A percentile compares a stretch with the other conserved stretches of the same genome.
These are phyloP conservation scores for Hemistola chrysoprasaria DNA, from an alignment of 2,888 invertebrate genomes.

Conservation along the genomic window DNA sequence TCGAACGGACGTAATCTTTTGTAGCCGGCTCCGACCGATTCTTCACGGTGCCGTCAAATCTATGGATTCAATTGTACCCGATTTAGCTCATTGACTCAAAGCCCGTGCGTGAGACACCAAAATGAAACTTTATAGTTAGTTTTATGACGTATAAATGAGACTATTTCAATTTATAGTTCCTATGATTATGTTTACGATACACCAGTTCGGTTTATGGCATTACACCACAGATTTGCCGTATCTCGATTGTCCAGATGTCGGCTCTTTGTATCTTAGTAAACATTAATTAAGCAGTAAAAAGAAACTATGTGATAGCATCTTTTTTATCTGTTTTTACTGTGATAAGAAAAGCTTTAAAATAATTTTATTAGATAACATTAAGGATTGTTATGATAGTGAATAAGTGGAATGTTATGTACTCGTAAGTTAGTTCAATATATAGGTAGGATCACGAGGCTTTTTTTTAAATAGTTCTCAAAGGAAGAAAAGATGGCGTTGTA, in stretches of 20 bases:
- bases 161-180: conserved; percentile 72
- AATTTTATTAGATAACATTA: conserved; percentile 20
- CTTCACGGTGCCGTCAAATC: conserved; percentile 63
- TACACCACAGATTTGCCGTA: conserved; percentile 48
- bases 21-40: conserved; percentile 59
- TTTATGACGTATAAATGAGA: conserved; percentile 77
- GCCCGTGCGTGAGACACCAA: conserved; percentile 63
- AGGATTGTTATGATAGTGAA: no score
- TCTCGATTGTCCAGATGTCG: conserved; percentile 42
- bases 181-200: conserved; percentile 69
- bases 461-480: no score
- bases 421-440: no score
- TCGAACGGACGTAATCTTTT: conserved; percentile 44
- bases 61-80: conserved; percentile 70
- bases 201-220: conserved; percentile 47
- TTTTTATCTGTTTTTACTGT: conserved; percentile 42
- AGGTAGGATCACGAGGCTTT: no score
- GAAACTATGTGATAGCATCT: conserved; percentile 44
- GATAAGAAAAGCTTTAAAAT: conserved; percentile 40
- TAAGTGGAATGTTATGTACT: no score
- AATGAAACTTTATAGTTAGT: conserved; percentile 72
- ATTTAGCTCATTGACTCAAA: conserved; percentile 70
- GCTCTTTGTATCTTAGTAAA: conserved; percentile 42
- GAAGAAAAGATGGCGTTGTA: no score
- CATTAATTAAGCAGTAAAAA: conserved; percentile 59